Percentiles rank a stretch among this genome's conserved stretches.
phyloP scores from a whole-genome alignment of 2,113 vertebrate species.

The Hypocryptadius cinnamomeus region DNA sequence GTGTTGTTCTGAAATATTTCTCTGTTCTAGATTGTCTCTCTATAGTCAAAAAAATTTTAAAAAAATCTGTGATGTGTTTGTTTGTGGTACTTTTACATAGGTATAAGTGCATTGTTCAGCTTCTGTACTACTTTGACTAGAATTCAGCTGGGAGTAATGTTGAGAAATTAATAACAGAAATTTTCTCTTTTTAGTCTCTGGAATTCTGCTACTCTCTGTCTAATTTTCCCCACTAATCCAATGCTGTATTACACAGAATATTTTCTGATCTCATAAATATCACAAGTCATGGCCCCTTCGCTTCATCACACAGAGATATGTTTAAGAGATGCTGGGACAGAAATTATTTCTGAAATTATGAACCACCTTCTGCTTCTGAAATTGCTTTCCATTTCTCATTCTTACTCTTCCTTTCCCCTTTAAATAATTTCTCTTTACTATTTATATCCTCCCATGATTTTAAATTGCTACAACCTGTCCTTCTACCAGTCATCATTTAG shows the following conservation, averaged over 20 bases:
- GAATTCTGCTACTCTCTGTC: background rate
- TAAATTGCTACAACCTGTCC: background rate
- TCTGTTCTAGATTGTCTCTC: background rate
- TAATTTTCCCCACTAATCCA: background rate
- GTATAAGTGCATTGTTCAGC: background rate
- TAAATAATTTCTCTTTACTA: background rate
- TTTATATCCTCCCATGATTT: background rate
- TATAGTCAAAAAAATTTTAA: background rate
- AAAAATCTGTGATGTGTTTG: background rate
- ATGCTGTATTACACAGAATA: background rate
- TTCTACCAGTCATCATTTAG: background rate
- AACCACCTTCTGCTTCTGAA: background rate
- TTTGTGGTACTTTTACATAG: background rate
- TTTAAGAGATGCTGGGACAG: background rate
- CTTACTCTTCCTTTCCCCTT: background rate
- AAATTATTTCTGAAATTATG: constrained; percentile 15
- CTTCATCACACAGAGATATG: background rate
- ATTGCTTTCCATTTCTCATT: background rate
- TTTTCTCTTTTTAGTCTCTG: background rate
- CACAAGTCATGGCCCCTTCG: background rate
- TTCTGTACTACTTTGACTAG: background rate
- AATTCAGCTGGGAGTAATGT: background rate
- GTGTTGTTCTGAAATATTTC: background rate
- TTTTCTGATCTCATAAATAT: background rate
- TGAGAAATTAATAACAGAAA: background rate